These are phyloP conservation scores for Drosophila formosana DNA, from an alignment of 2,888 invertebrate genomes.

Conservation along the genomic window DNA sequence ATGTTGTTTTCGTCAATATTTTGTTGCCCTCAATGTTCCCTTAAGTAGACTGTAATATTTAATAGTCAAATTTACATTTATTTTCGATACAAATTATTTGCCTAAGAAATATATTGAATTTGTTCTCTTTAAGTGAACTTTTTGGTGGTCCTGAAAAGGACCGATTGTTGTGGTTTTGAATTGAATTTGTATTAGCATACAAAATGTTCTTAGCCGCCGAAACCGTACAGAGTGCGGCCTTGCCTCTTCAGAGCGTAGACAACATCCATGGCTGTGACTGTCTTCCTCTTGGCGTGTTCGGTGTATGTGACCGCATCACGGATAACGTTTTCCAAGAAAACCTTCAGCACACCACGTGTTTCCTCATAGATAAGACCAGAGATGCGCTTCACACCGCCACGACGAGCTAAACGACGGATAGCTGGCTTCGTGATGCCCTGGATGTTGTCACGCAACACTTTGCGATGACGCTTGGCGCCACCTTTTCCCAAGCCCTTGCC, in stretches of 20 bases:
- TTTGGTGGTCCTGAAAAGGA: conserved; percentile 42
- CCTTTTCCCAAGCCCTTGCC: conserved; percentile 24
- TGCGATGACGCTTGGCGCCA: conserved; percentile 87
- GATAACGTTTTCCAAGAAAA: conserved; percentile 89
- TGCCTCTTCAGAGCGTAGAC: conserved; percentile 92
- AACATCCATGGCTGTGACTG: conserved; percentile 94
- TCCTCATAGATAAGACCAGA: conserved; percentile 92
- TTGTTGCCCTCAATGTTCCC: too few relatives aligned
- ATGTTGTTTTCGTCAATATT: too few relatives aligned
- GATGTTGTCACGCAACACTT: conserved; percentile 91
- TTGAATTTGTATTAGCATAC: not conserved
- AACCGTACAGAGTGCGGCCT: conserved; percentile 89
- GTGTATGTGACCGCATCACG: conserved; percentile 91
- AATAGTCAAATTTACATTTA: too few relatives aligned
- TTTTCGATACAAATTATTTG: too few relatives aligned
- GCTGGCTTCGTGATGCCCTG: conserved; percentile 92
- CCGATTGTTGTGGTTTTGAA: conserved; percentile 21
- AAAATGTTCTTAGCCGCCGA: conserved; percentile 26
- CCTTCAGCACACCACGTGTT: conserved; percentile 90
- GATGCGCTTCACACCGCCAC: conserved; percentile 90
- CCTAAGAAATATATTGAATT: too few relatives aligned
- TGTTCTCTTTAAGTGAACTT: not conserved
- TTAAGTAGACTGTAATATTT: too few relatives aligned
- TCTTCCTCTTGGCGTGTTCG: conserved; percentile 93
- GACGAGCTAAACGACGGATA: conserved; percentile 89